Evolutionary conservation across 2,113 vertebrate species (phyloP), one percentile per base, ranked within the genome.

Genomic region (Callopanchax toddi): DNA sequence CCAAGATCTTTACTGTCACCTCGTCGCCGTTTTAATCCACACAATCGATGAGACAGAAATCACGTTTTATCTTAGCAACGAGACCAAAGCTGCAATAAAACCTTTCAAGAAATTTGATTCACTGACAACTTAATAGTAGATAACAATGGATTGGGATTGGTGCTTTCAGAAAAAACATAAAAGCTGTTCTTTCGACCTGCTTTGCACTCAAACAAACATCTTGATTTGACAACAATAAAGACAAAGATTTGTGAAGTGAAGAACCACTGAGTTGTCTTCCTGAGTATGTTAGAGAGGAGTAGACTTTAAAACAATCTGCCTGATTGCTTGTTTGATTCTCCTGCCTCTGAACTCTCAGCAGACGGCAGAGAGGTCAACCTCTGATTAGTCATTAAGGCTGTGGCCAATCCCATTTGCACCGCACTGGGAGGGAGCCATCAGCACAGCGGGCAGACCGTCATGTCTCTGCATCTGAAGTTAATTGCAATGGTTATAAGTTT

Each of bases 311-410:
- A 64, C 69, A 78, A 76, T 73, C 51, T 59, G 20, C n/a, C 20
- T 63, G 79, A 83, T 71, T 78, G 75, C 42, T 49, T 62, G 52
- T 63, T 77, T 60, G 36, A 45, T 52, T 75, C 45, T 66, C 76
- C 25, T 46, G 51, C 45, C 45, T 32, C 40, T 56, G 63, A 80
- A 78, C 65, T 32, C 80, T 71, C 66, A 74, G 57, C 40, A 49
- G 53, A 58, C 26, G 34, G 43, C 20, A 39, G 53, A 74, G 52
- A 78, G 69, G 50, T 50, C 51, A 67, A 39, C 17, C 58, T 67
- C 67, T 66, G 60, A 80, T 80, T 62, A 78, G 55, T 71, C 68
- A 75, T 83, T 76, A 61, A 56, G 60, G 67, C 65, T 26, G 22
- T 58, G 53, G 72, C 65, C 67, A 64, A 67, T 77, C 57, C 54